These are phyloP conservation scores for Platysternon megacephalum DNA, from an alignment of 2,113 vertebrate species.

Conservation along the genomic window DNA sequence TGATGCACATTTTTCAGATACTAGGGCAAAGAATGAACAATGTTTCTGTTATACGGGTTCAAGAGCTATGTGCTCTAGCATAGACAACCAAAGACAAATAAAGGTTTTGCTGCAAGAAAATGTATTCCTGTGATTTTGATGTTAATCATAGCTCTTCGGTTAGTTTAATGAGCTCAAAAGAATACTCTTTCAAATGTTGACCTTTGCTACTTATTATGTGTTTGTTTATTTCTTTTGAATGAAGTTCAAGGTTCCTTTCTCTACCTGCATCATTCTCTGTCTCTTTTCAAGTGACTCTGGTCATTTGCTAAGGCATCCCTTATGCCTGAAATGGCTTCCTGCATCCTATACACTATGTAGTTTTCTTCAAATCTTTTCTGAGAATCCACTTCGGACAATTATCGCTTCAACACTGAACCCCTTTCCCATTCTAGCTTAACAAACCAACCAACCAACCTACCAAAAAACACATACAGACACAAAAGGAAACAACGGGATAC, in stretches of 20 bases:
- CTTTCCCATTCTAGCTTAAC: not conserved
- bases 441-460: not conserved
- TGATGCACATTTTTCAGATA: not conserved
- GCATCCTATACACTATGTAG: not conserved
- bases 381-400: not conserved
- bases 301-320: not conserved
- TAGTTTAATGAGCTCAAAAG: not conserved
- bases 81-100: not conserved
- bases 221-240: not conserved
- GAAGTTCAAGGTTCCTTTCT: not conserved
- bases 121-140: not conserved
- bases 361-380: not conserved
- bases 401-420: not conserved
- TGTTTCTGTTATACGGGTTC: not conserved
- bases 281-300: not conserved
- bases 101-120: not conserved
- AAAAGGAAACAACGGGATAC: conserved; percentile 6
- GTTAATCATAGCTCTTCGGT: not conserved
- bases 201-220: not conserved
- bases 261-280: not conserved
- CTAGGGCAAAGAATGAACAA: not conserved
- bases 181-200: not conserved
- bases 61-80: not conserved
- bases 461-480: not conserved
- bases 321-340: not conserved